A percentile compares a stretch with the other conserved stretches of the same genome.
These are phyloP conservation scores for Heteromurus nitidus DNA, from an alignment of 2,888 invertebrate species.

Conservation along the genomic window DNA sequence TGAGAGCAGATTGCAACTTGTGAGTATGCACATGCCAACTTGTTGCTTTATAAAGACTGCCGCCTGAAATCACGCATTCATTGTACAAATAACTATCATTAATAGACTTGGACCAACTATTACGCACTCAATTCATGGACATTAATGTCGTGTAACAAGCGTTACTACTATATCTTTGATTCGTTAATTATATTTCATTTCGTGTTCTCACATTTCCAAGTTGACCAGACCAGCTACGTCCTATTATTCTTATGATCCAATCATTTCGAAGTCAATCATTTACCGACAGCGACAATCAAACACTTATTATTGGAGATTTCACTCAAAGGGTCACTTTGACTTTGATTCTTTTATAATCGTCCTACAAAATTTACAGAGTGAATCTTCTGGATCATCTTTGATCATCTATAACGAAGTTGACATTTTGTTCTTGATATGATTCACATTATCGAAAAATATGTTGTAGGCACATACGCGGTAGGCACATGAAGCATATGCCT, in stretches of 20 bases:
- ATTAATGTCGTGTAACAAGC: not conserved
- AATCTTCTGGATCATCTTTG: too few relatives aligned
- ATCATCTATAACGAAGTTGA: too few relatives aligned
- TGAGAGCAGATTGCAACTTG: too few relatives aligned
- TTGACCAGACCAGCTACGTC: slow-evolving; percentile 10
- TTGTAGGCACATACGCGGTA: too few relatives aligned
- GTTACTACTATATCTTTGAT: not conserved
- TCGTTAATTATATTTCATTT: slow-evolving; percentile 11
- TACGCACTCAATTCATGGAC: not conserved
- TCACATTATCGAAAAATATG: too few relatives aligned
- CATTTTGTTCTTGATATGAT: too few relatives aligned
- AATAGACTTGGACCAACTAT: slow-evolving; percentile 9
- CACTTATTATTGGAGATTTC: slow-evolving; percentile 1
- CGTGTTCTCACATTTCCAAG: not conserved
- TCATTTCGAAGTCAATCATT: slow-evolving; percentile 25
- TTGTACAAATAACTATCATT: slow-evolving; percentile 19
- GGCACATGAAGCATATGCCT: too few relatives aligned
- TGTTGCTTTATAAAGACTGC: slow-evolving; percentile 14
- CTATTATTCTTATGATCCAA: slow-evolving; percentile 3
- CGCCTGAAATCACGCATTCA: slow-evolving; percentile 20
- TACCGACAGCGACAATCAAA: not conserved
- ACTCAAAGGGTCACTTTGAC: not conserved
- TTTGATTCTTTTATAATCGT: not conserved
- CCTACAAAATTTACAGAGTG: slow-evolving; percentile 5
- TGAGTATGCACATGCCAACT: not conserved